Base-by-base conservation (phyloP, 2,797 vertebrate genomes). In the Crax fasciolata region DNA sequence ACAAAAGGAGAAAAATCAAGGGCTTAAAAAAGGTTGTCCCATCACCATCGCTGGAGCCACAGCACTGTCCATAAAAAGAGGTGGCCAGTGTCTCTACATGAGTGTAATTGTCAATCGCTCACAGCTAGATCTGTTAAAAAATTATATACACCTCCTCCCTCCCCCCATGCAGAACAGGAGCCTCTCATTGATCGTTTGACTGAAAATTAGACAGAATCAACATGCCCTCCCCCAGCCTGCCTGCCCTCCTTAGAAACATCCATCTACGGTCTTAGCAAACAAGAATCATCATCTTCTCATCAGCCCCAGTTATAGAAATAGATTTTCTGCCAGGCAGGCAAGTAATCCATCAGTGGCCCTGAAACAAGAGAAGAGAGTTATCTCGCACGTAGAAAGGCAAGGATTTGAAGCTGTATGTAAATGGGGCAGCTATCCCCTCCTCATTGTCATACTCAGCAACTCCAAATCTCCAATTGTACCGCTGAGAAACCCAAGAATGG, bases 281-380 rank as follows among this genome's bases (percentile, higher is more conserved):
- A 85, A 52, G 2, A 80, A 71, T 18, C 21, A 51, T 61, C 63
- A 41, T 81, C 84, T 88, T 93, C 81, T 94, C 30, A 77, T 98
- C 97, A 99, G 41, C 99, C 99, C 99, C 99, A 99, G 97, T 98
- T 99, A 97, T 99, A 99, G 98, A 99, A 99, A 97, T 99, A 99
- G 94, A 99, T 99, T 98, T 99, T 99, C 98, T 99, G 99, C 99
- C 99, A 99, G 92, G 98, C 97, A 66, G 99, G 99, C 86, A 99
- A 98, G 95, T 99, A 99, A 48, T 99, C 99, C 98, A 99, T 99
- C 97, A 99, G 96, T 0, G 99, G 99, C 39, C 99, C 99, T 99
- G 98, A 88, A 97, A 96, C 5, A 65, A 95, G 46, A 96, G 19
- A 76, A 85, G 27, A 74, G 32, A 87, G n/a, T 12, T 46, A 66